A percentile compares a stretch with the other conserved stretches of the same genome.
These are phyloP conservation scores for Neolamprologus ventralis DNA, from an alignment of 2,113 vertebrate genomes.

Conservation along the genomic window DNA sequence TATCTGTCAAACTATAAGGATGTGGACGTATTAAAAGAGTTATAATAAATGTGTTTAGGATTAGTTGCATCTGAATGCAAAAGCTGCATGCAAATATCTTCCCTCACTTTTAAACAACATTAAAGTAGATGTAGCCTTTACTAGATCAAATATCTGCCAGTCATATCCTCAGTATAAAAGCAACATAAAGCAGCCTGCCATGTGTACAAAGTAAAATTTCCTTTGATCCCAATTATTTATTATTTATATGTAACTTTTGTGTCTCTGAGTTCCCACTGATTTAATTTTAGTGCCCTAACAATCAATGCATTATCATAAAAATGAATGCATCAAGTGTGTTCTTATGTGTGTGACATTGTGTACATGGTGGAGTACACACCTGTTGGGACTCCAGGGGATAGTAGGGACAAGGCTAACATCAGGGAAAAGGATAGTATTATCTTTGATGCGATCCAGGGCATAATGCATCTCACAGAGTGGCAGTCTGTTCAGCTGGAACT, in stretches of 20 bases:
- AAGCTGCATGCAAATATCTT: background rate
- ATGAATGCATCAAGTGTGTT: background rate
- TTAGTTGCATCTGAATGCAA: background rate
- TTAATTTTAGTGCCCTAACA: background rate
- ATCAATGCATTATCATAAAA: background rate
- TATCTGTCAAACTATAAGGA: slow-evolving; percentile 8
- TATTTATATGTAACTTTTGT: background rate
- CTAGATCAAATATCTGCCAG: background rate
- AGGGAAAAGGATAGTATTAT: slow-evolving; percentile 92
- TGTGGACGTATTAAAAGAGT: background rate
- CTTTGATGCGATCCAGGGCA: slow-evolving; percentile 94
- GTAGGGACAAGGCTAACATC: slow-evolving; percentile 86
- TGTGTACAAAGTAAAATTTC: background rate
- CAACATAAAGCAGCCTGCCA: background rate
- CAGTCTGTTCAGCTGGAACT: slow-evolving; percentile 95
- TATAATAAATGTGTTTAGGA: background rate
- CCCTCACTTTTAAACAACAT: background rate
- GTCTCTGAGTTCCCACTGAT: background rate
- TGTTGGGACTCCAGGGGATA: slow-evolving; percentile 98
- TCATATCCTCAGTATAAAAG: background rate
- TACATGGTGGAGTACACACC: slow-evolving; percentile 64
- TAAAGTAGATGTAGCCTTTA: background rate
- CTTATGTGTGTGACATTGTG: background rate
- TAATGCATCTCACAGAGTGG: slow-evolving; percentile 99
- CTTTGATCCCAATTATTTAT: background rate